These are phyloP conservation scores for Napeogenes sylphis DNA, from an alignment of 2,888 invertebrate genomes.

Conservation along the genomic window DNA sequence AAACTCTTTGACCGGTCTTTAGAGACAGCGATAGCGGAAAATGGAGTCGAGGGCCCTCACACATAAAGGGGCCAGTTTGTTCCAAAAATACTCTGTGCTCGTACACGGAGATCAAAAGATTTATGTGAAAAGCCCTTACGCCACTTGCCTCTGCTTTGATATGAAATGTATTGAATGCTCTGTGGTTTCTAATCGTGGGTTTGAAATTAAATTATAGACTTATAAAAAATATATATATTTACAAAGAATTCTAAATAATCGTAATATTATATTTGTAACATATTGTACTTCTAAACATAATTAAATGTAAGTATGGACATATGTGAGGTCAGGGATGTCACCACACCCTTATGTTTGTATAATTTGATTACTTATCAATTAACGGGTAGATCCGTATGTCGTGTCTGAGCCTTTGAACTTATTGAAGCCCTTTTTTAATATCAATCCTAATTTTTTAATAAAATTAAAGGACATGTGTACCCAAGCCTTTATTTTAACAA, in stretches of 20 bases:
- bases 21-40: slow-evolving; percentile 17
- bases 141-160: slow-evolving; percentile 6
- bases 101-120: slow-evolving; percentile 42
- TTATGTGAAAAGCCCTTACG: slow-evolving; percentile 12
- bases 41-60: slow-evolving; percentile 26
- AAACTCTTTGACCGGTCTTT: slow-evolving; percentile 19
- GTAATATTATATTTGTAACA: not conserved
- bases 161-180: slow-evolving; percentile 4
- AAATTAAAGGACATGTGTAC: too few relatives aligned
- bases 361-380: slow-evolving; percentile 26
- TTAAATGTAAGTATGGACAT: slow-evolving; percentile 20
- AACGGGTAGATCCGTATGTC: not conserved
- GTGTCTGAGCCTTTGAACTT: not conserved
- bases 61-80: slow-evolving; percentile 39
- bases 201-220: not conserved
- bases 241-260: too few relatives aligned
- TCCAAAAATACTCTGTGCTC: slow-evolving; percentile 42
- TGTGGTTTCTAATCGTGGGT: slow-evolving; percentile 1
- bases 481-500: too few relatives aligned
- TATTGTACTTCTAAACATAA: slow-evolving; percentile 1
- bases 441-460: too few relatives aligned
- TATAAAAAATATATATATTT: too few relatives aligned
- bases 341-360: slow-evolving; percentile 25
- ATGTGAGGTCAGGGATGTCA: slow-evolving; percentile 27
- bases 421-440: not conserved